These are phyloP conservation scores for Salarias fasciatus DNA, from an alignment of 2,797 vertebrate species.

Conservation along the genomic window DNA sequence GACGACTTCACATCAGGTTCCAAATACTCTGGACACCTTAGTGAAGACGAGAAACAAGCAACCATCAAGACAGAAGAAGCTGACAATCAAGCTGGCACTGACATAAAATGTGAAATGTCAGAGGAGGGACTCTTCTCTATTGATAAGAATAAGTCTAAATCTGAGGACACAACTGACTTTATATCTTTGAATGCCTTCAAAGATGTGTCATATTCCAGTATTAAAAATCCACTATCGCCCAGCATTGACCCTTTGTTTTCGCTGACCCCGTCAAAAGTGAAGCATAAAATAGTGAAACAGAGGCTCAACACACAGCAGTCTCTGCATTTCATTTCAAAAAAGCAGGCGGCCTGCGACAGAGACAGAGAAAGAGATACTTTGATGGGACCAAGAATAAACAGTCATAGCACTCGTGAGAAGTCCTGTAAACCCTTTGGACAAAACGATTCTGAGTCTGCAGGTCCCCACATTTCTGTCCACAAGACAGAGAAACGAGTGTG, in stretches of 20 bases:
- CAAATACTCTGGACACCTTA: constrained; percentile 86
- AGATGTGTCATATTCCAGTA: constrained; percentile 57
- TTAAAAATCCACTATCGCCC: constrained; percentile 63
- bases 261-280: constrained; percentile 60
- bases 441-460: constrained; percentile 62
- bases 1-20: constrained; percentile 88
- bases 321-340: constrained; percentile 63
- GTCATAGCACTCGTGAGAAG: constrained; percentile 57
- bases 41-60: constrained; percentile 89
- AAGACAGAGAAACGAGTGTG: constrained; percentile 74
- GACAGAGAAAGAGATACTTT: constrained; percentile 55
- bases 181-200: constrained; percentile 62
- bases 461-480: constrained; percentile 52
- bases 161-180: constrained; percentile 60
- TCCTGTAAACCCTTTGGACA: constrained; percentile 54
- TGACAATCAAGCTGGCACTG: constrained; percentile 60
- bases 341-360: constrained; percentile 41
- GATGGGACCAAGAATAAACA: constrained; percentile 55
- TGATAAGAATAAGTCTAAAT: constrained; percentile 74
- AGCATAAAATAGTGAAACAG: constrained; percentile 76
- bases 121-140: constrained; percentile 66
- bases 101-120: constrained; percentile 63
- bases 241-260: constrained; percentile 57
- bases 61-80: constrained; percentile 83
- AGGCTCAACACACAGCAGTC: constrained; percentile 52